A percentile compares a stretch with the other conserved stretches of the same genome.
Evolutionary conservation across 1,140 invertebrate genomes (phyloP).

Genomic region (Aporrectodea caliginosa): DNA sequence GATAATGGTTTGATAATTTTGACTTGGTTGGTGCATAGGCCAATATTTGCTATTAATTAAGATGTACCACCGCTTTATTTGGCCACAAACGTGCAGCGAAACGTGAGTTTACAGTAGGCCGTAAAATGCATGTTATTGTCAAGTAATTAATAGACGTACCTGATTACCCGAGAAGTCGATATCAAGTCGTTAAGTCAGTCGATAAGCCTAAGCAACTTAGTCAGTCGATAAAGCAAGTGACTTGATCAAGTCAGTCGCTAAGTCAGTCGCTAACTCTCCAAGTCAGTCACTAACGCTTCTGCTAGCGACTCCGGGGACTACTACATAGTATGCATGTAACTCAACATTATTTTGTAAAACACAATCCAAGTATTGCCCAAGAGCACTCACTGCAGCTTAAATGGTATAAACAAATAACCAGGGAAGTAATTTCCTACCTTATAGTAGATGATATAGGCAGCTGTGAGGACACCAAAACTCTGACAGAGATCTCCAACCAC

Average conservation of each 20-base stretch:
- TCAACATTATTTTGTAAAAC: not conserved
- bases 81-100: no score
- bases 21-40: no score
- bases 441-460: conserved; percentile 84
- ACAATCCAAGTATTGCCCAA: not conserved
- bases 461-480: conserved; percentile 85
- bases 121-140: no score
- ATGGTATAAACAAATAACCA: not conserved
- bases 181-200: no score
- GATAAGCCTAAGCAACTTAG: no score
- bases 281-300: not conserved
- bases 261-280: not conserved
- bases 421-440: conserved; percentile 60
- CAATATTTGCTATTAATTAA: no score
- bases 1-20: no score
- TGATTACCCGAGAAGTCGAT: no score
- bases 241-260: not conserved
- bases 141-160: no score
- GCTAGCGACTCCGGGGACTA: not conserved
- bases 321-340: not conserved
- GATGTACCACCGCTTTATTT: no score
- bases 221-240: no score
- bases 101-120: no score
- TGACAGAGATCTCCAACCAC: conserved; percentile 92
- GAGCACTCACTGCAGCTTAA: not conserved